Conservation (phyloP, 1,140 invertebrate species). For the Panagrolaimus sp. region DNA sequence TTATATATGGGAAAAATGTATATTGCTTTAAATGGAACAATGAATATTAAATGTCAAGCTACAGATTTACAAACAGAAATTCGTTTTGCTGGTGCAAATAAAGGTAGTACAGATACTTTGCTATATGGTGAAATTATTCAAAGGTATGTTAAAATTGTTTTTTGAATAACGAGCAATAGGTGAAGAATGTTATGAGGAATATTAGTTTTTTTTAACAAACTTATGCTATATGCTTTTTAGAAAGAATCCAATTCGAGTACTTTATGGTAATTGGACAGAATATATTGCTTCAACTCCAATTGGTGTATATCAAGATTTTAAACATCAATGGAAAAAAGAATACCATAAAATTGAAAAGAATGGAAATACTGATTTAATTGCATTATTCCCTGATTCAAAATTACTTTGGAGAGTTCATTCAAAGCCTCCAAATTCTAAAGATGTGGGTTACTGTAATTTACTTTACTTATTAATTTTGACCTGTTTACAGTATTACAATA, state of each 20-base stretch:
- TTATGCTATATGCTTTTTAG: neutral
- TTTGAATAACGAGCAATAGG: neutral
- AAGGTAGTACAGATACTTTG: neutral
- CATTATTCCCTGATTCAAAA: neutral
- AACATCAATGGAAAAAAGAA: conserved; percentile 7
- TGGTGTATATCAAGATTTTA: neutral
- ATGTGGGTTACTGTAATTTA: neutral
- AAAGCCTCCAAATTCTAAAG: conserved; percentile 2
- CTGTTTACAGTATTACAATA: neutral
- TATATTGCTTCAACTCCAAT: neutral
- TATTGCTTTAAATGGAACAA: conserved; percentile 72
- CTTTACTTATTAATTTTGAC: neutral
- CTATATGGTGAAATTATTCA: conserved; percentile 2
- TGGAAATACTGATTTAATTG: neutral
- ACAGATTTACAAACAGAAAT: neutral
- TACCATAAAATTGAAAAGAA: neutral
- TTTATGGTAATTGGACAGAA: conserved; percentile 15
- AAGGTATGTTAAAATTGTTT: neutral
- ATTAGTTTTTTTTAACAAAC: too few species aligned
- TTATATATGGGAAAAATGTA: conserved; percentile 91
- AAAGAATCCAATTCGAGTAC: neutral
- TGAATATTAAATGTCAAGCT: neutral
- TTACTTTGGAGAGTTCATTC: neutral
- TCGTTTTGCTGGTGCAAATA: conserved; percentile 1
- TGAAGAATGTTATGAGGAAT: too few species aligned